Percentiles rank a stretch among this genome's conserved stretches.
Evolutionary conservation across 2,888 invertebrate genomes (phyloP).

Genomic region (Colletes collaris): DNA sequence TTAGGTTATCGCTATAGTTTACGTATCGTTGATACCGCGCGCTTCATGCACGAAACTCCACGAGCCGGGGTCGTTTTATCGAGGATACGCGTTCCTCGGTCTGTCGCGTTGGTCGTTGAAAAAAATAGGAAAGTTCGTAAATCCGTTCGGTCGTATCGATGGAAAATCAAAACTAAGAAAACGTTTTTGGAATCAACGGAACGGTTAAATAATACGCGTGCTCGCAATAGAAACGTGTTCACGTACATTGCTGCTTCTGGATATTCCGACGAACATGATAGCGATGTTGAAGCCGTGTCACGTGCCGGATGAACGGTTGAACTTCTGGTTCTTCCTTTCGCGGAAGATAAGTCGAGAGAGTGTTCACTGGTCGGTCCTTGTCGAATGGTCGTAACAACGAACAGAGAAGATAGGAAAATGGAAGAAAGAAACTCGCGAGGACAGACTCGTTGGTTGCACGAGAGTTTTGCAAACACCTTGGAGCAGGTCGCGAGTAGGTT

Average conservation of each 20-base stretch:
- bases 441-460: conserved; percentile 49
- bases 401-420: background rate
- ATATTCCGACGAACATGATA: conserved; percentile 77
- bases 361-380: conserved; percentile 47
- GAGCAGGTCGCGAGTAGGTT: conserved; percentile 66
- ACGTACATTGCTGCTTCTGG: conserved; percentile 79
- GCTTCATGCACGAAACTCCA: conserved; percentile 41
- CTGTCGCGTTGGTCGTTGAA: background rate
- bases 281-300: conserved; percentile 67
- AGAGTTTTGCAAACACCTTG: conserved; percentile 66
- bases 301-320: conserved; percentile 61
- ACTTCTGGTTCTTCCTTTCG: conserved; percentile 39
- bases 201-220: conserved; percentile 9
- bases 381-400: background rate
- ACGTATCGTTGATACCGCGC: conserved; percentile 49
- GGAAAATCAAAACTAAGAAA: no score
- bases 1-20: conserved; percentile 42
- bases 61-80: conserved; percentile 43
- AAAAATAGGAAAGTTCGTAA: background rate
- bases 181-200: no score
- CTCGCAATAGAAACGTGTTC: conserved; percentile 49
- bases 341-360: conserved; percentile 14
- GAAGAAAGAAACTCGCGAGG: conserved; percentile 25
- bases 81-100: background rate
- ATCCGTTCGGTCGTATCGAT: background rate